phyloP scores from a whole-genome alignment of 2,888 invertebrate genomes.

The Prionchulus punctatus region DNA sequence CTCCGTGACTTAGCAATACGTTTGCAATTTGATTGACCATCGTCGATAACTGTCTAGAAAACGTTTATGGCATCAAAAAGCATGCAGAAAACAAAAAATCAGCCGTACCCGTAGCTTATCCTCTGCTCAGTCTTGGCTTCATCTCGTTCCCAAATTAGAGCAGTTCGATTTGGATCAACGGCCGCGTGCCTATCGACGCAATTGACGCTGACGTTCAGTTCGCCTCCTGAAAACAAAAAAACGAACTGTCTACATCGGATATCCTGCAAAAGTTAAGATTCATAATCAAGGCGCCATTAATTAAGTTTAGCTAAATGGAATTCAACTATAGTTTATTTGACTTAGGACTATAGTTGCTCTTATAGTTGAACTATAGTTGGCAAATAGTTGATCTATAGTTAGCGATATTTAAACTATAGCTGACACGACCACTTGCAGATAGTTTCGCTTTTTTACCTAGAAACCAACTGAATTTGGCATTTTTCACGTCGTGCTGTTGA shows the following conservation, averaged over 20 bases:
- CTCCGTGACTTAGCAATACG: conserved; percentile 31
- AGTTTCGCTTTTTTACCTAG: conserved; percentile 16
- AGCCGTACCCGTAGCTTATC: conserved; percentile 27
- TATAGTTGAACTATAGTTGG: too few relatives aligned
- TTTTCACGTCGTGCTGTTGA: conserved; percentile 28
- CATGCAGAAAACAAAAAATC: neutral
- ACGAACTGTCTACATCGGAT: too few relatives aligned
- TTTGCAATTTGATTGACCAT: conserved; percentile 35
- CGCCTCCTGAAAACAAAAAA: conserved; percentile 19
- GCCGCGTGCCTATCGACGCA: conserved; percentile 37
- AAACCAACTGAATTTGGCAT: conserved; percentile 34
- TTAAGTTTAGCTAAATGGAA: too few relatives aligned
- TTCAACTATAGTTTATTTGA: too few relatives aligned
- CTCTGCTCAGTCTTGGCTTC: conserved; percentile 36
- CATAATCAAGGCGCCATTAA: too few relatives aligned
- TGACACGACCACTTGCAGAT: too few relatives aligned
- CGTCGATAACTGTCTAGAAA: conserved; percentile 31
- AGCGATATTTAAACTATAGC: too few relatives aligned
- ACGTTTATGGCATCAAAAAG: neutral
- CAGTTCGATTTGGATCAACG: conserved; percentile 30
- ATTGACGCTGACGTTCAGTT: conserved; percentile 35
- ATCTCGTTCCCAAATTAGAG: conserved; percentile 40
- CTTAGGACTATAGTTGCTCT: too few relatives aligned
- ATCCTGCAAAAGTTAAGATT: too few relatives aligned
- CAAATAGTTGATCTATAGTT: too few relatives aligned